Evolutionary conservation across 2,113 vertebrate species (phyloP).

Genomic region (Takifugu flavidus): DNA sequence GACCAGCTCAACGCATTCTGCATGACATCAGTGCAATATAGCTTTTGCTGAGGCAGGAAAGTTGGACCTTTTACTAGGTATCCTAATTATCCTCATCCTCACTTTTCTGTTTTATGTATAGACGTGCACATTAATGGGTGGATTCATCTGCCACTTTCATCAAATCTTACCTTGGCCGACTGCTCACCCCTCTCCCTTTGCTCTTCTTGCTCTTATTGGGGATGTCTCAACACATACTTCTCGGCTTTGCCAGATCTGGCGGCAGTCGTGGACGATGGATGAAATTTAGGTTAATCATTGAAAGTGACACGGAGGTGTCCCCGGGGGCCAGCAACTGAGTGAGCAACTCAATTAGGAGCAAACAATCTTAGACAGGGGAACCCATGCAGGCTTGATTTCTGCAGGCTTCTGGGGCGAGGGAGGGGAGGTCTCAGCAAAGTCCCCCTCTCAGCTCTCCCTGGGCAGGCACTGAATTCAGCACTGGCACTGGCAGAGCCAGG

Average conservation of each 20-base stretch:
- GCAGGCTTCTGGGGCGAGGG: constrained; percentile 40
- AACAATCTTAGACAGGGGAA: constrained; percentile 69
- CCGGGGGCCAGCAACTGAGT: constrained; percentile 69
- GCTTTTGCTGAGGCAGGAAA: constrained; percentile 64
- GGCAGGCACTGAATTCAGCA: constrained; percentile 50
- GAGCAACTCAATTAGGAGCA: constrained; percentile 78
- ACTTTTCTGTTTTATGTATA: constrained; percentile 45
- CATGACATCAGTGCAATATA: constrained; percentile 40
- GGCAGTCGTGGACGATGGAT: constrained; percentile 60
- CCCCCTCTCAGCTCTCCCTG: constrained; percentile 49
- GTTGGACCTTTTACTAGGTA: constrained; percentile 43
- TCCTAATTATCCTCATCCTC: constrained; percentile 50
- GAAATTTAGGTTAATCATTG: constrained; percentile 77
- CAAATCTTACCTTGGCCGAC: constrained; percentile 44
- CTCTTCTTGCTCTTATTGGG: constrained; percentile 54
- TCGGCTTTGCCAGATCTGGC: constrained; percentile 66
- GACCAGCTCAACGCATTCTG: constrained; percentile 50
- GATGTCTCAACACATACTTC: constrained; percentile 61
- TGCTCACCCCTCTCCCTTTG: constrained; percentile 19
- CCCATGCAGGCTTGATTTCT: constrained; percentile 57
- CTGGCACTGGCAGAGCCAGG: constrained; percentile 57
- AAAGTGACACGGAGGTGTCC: constrained; percentile 75
- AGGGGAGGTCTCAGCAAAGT: constrained; percentile 45
- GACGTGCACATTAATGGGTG: constrained; percentile 39
- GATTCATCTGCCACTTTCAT: constrained; percentile 48